phyloP scores from a whole-genome alignment of 2,113 vertebrate genomes.

The Oreotrochilus melanogaster region DNA sequence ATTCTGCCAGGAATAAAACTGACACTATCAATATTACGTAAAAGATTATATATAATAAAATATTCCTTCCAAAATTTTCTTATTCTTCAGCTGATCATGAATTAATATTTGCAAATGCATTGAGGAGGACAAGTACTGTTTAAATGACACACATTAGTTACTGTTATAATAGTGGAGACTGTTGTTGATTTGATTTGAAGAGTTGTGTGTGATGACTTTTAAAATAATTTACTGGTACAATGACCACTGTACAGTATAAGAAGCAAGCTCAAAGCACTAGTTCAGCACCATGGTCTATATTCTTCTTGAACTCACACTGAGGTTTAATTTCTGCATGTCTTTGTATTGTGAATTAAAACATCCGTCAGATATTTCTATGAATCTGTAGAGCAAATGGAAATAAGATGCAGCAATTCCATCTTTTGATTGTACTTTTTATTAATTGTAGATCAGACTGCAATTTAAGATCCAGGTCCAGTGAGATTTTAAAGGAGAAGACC shows the following conservation, averaged over 20 bases:
- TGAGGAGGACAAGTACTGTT: neutral
- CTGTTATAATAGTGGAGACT: neutral
- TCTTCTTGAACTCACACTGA: neutral
- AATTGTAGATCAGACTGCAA: neutral
- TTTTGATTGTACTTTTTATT: constrained; percentile 3
- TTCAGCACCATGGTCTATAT: neutral
- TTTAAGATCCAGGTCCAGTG: neutral
- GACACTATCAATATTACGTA: neutral
- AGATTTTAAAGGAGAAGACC: neutral
- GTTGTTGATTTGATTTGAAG: neutral
- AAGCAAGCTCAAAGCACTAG: neutral
- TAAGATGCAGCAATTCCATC: neutral
- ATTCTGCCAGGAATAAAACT: neutral
- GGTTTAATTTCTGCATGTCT: neutral
- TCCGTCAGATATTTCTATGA: constrained; percentile 36
- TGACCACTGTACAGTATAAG: neutral
- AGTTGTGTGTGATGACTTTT: neutral
- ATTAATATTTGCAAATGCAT: neutral
- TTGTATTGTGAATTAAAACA: constrained; percentile 34
- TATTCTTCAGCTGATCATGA: neutral
- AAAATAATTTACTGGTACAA: neutral
- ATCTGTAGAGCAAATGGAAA: constrained; percentile 13
- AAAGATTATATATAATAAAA: neutral
- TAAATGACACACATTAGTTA: neutral
- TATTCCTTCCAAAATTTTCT: neutral